Percentiles rank a stretch among this genome's conserved stretches.
These are phyloP conservation scores for Grammomys dolichurus DNA, from an alignment of 2,113 vertebrate genomes.

Conservation along the genomic window DNA sequence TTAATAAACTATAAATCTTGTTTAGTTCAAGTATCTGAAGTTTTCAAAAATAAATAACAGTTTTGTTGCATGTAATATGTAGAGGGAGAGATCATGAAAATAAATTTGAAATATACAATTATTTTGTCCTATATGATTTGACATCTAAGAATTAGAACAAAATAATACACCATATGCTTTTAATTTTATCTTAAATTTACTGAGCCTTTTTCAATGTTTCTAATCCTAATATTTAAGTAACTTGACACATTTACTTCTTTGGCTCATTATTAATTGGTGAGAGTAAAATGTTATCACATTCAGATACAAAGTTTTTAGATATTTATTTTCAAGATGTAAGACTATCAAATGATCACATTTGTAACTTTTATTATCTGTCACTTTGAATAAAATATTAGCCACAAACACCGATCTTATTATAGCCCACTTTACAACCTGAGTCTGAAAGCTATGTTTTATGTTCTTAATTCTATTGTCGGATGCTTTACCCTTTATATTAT, in stretches of 20 bases:
- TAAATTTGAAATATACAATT: not conserved
- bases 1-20: not conserved
- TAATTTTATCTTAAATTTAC: not conserved
- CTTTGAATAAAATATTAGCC: not conserved
- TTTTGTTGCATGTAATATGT: not conserved
- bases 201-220: not conserved
- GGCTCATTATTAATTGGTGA: not conserved
- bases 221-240: not conserved
- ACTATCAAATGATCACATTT: not conserved
- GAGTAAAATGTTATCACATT: not conserved
- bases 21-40: not conserved
- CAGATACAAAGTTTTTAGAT: not conserved
- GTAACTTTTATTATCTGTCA: not conserved
- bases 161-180: not conserved
- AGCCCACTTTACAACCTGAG: rapidly evolving
- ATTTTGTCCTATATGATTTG: not conserved
- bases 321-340: not conserved
- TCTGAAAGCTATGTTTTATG: rapidly evolving
- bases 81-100: not conserved
- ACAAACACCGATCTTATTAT: not conserved
- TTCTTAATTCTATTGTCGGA: not conserved
- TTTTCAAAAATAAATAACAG: not conserved
- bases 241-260: not conserved
- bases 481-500: not conserved
- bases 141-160: not conserved